Evolutionary conservation across 2,888 invertebrate species (phyloP), one percentile per base, ranked within the genome.

Genomic region (Lasius fuliginosus): DNA sequence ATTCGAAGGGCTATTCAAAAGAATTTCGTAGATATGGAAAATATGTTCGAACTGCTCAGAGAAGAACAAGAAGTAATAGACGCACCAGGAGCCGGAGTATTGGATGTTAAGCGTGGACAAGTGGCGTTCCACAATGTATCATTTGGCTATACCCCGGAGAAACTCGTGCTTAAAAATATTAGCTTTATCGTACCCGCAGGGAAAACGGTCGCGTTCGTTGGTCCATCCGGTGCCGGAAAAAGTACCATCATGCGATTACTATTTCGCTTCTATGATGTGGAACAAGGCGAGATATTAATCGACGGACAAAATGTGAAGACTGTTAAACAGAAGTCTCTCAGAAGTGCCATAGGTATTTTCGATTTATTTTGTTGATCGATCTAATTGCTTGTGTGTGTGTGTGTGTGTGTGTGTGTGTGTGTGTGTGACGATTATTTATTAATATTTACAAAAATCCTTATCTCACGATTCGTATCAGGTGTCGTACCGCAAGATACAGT

Each of bases 21-120:
- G 95, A 98, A 99, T 93, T 99, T 99, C 93, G 97, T 99, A 27
- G 99, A 99, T 94, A 99, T 99, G 99, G 99, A 99, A 95, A 99
- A 99, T 95, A 99, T 99, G 99, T 99, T 99, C 94, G 99, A 99
- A 91, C 95, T 99, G 86, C 96, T 99, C 92, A 96, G 97, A 58
- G 98, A 98, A 92, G 97, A 98, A 65, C 97, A 97, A 77, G 99
- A 99, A 95, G 97, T 99, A 36, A 96, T 97, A 3, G 99, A 99
- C 95, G 97, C 97, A 0, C 96, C 97, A 0, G 97, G 97, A 77
- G 98, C 99, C 11, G 96, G 96, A 0, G 96, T 97, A 0, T 94
- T 99, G 69, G 91, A 96, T 3, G 95, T 98, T 12, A 96, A 96
- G 64, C 96, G 96, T 77, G 98, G 98, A 27, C 96, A 96, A 67